Percentiles rank a stretch among this genome's conserved stretches.
Conservation (phyloP, 2,888 invertebrate species). For the Melinopterus prodromus region DNA sequence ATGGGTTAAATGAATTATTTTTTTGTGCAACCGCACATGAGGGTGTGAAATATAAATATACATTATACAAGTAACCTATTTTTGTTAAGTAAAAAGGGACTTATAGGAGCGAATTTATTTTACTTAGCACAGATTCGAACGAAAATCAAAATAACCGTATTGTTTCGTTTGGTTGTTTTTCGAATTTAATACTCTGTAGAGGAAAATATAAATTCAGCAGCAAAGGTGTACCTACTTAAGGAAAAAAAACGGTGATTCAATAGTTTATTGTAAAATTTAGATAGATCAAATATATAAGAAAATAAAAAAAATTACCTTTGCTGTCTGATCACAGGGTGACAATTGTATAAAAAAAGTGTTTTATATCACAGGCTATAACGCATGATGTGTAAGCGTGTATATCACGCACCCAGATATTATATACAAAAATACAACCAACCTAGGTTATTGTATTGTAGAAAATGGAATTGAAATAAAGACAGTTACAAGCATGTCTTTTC, state of each 20-base stretch:
- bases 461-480: constrained; percentile 61
- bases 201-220: constrained; percentile 40
- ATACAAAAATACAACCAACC: constrained; percentile 44
- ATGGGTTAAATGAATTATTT: constrained; percentile 38
- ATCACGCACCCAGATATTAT: constrained; percentile 50
- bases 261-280: constrained; percentile 35
- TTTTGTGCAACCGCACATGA: constrained; percentile 28
- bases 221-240: constrained; percentile 42
- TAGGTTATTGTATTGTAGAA: constrained; percentile 58
- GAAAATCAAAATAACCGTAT: constrained; percentile 35
- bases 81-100: constrained; percentile 32
- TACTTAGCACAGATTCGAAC: constrained; percentile 31
- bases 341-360: constrained; percentile 51
- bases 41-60: constrained; percentile 31
- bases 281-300: constrained; percentile 30
- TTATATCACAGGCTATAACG: constrained; percentile 58
- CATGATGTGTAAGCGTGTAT: constrained; percentile 52
- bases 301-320: constrained; percentile 40
- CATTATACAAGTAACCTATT: constrained; percentile 33
- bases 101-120: constrained; percentile 23
- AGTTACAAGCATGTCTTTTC: constrained; percentile 52
- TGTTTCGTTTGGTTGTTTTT: constrained; percentile 26
- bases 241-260: constrained; percentile 34
- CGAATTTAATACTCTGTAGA: constrained; percentile 32
- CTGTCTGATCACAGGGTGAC: constrained; percentile 46